Conservation (phyloP, 2,113 vertebrate species). For the Toxotes jaculatrix region DNA sequence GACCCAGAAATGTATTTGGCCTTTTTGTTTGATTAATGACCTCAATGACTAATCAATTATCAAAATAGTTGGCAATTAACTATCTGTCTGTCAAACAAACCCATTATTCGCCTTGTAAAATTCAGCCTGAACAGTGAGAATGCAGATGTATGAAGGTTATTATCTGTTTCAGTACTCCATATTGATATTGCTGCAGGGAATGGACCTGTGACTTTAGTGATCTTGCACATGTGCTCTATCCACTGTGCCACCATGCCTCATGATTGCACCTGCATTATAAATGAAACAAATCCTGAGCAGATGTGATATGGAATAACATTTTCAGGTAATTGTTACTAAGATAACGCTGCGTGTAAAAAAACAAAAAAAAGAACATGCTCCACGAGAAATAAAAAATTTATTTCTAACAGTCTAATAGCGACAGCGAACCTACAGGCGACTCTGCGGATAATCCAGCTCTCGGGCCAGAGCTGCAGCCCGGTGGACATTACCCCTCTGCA, state of each 20-base stretch:
- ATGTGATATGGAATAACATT: background rate
- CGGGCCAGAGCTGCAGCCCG: conserved; percentile 23
- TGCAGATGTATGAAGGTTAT: too few species aligned
- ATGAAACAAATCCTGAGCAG: conserved; percentile 5
- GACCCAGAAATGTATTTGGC: background rate
- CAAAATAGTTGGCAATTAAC: background rate
- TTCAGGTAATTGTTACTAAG: conserved; percentile 10
- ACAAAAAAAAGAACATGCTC: conserved; percentile 1
- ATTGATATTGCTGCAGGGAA: background rate
- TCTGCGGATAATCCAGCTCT: conserved; percentile 3
- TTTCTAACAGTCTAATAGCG: background rate
- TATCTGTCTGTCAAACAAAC: background rate
- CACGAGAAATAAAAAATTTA: conserved; percentile 18
- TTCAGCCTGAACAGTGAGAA: background rate
- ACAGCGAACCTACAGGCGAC: background rate
- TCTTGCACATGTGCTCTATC: background rate
- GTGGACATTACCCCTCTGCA: conserved; percentile 53
- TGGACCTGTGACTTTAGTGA: background rate
- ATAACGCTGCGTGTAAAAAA: conserved; percentile 1
- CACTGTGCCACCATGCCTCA: background rate
- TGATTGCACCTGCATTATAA: background rate
- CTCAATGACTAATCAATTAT: background rate
- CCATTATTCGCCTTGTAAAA: background rate
- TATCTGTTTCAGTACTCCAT: background rate
- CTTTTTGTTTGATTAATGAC: background rate